Base-by-base conservation (phyloP, 2,113 vertebrate genomes). In the Hyla sarda region DNA sequence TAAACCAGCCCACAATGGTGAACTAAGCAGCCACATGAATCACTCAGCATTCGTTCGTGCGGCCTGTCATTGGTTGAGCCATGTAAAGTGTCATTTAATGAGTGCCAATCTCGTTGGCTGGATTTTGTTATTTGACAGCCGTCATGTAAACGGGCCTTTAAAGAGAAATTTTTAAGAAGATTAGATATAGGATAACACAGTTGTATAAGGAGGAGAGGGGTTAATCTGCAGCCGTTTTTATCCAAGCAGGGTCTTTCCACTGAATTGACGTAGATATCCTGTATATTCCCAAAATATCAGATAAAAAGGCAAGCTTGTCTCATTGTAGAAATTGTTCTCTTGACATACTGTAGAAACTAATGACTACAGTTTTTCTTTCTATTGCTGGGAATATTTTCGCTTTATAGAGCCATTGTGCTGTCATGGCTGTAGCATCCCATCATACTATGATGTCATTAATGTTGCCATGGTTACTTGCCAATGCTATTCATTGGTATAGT, bases 401-500 rank as follows among this genome's bases (percentile, higher is more conserved):
- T 47, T 11, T 82, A 17, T 65, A 45, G n/a, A 82, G 25, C 56
- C n/a, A 47, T 82, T 67, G 79, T 82, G 28, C 58, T 82, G 34
- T 47, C 56, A 82, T 48, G 60, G 79, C 79, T 23, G 79, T 34
- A 65, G 41, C 60, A 67, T 65, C 79, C 23, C 37, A 45, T 82
- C 79, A 65, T 65, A 67, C 34, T 45, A 82, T 82, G 60, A 65
- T 82, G 58, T 45, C 79, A 82, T 75, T 74, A 17, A 54, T 47
- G 25, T 84, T 62, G 21, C 72, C 34, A 84, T 84, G 56, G 82
- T 34, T 65, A 65, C 52, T 47, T 65, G 7, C 25, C 56, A 76
- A 62, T 60, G 72, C 34, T 84, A 76, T 84, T 84, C 54, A 76
- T 48, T 25, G 72, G 82, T 48, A 7, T 76, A 75, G 82, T 75